Base-by-base conservation (phyloP, 1,140 invertebrate genomes). In the Lordiphosa mommai region DNA sequence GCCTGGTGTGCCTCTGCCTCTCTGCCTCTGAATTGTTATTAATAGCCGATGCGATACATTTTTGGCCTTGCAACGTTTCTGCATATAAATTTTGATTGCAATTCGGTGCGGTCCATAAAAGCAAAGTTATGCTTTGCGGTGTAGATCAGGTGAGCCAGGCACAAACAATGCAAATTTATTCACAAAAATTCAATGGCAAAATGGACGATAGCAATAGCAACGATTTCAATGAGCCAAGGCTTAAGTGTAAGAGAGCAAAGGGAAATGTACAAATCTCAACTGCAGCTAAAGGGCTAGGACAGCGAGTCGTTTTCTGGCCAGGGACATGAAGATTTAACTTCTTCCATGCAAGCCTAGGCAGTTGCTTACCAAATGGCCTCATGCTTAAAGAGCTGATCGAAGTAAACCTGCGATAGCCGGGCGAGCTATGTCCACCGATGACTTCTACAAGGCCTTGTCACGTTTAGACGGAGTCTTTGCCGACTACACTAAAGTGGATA, bases 371-470 rank as follows among this genome's bases (percentile, higher is more conserved):
- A 40, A 20, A 40, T 20, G 12, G 12, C 3, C 6, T 17, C 9
- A 0, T 29, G 92, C 93, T 0, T 12, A 13, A 14, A 90, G 92
- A 0, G 88, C 89, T 1, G 93, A 95, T 77, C 93, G 94, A 0
- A 97, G 95, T 73, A 93, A 95, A 8, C 95, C 94, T 1, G 91
- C 37, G 4, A 40, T 96, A 8, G 91, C 91, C 7, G 97, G 98
- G 9, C 97, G 94, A 86, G 99, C 97, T 0, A 94, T 99, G 92
- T 98, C 96, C 86, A 95, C 97, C 0, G 93, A 96, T 72, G 97
- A 99, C 89, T 99, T 99, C 88, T 99, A 99, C 89, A 97, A 99
- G 93, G 92, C 93, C n/a, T 96, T 98, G 90, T 97, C 94, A 4
- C 92, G 98, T 53, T 88, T 98, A 52, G 97, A 99, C 88, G 98